Percentiles rank a stretch among this genome's conserved stretches.
phyloP scores from a whole-genome alignment of 2,888 invertebrate genomes.

The Bombylius major region DNA sequence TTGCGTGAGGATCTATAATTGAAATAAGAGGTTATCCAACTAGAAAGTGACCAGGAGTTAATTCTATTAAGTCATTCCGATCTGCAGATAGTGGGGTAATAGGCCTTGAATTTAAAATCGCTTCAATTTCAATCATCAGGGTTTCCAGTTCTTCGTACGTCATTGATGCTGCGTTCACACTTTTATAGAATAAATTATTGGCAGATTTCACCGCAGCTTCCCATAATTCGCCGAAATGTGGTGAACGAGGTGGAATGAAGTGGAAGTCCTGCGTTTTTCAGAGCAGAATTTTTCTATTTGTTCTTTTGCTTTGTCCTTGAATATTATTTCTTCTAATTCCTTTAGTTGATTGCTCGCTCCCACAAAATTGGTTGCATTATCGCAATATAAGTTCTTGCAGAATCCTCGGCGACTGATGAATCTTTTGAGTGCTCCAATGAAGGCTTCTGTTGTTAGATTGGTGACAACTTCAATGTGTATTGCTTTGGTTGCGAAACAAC shows the following conservation, averaged over 20 bases:
- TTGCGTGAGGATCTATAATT: too few relatives aligned
- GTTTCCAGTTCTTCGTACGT: slow-evolving; percentile 10
- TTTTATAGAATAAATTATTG: neutral
- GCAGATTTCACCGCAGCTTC: slow-evolving; percentile 12
- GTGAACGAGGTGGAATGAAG: neutral
- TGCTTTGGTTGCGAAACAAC: slow-evolving; percentile 11
- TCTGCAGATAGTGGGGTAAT: slow-evolving; percentile 1
- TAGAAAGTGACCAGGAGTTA: slow-evolving; percentile 12
- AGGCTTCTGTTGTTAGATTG: slow-evolving; percentile 11
- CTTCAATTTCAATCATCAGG: slow-evolving; percentile 6
- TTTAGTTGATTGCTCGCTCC: too few relatives aligned
- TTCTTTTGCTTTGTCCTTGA: too few relatives aligned
- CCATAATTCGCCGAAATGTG: slow-evolving; percentile 13
- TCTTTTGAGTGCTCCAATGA: slow-evolving; percentile 10
- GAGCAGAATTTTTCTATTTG: too few relatives aligned
- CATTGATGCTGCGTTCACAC: neutral
- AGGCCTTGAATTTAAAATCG: slow-evolving; percentile 9
- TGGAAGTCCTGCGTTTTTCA: too few relatives aligned
- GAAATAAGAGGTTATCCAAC: too few relatives aligned
- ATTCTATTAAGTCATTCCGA: slow-evolving; percentile 6
- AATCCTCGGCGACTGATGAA: slow-evolving; percentile 6
- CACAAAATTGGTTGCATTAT: slow-evolving; percentile 4
- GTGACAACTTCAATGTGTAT: slow-evolving; percentile 9
- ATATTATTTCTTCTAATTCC: too few relatives aligned
- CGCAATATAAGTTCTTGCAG: slow-evolving; percentile 2